Evolutionary conservation across 2,797 vertebrate species (phyloP).

Genomic region (Euthynnus affinis): DNA sequence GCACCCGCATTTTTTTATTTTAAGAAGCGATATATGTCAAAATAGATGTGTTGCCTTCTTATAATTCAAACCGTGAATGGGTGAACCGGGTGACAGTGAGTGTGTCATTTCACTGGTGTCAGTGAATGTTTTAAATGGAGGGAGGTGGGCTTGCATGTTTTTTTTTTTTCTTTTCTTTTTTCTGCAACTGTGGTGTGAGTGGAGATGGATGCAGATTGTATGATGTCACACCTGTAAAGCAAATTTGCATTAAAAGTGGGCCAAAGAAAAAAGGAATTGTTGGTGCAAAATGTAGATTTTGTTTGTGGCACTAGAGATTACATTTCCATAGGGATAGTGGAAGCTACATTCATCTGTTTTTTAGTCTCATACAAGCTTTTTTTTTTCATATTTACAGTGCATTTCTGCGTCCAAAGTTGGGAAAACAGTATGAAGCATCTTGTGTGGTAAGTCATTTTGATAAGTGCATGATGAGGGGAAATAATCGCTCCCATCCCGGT

Average conservation of each 20-base stretch:
- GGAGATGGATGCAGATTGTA: neutral
- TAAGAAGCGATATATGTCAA: too few relatives aligned
- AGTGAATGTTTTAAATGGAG: constrained; percentile 20
- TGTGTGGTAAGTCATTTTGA: constrained; percentile 93
- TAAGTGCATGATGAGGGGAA: constrained; percentile 29
- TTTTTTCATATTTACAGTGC: constrained; percentile 87
- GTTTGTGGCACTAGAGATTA: neutral
- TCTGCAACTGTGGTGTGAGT: constrained; percentile 14
- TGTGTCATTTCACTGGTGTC: constrained; percentile 1
- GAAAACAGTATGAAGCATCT: constrained; percentile 99
- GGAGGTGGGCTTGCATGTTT: constrained; percentile 12
- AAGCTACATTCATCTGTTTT: neutral
- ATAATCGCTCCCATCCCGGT: constrained; percentile 40
- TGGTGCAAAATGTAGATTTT: neutral
- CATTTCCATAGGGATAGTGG: neutral
- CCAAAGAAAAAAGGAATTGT: neutral
- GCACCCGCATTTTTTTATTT: neutral
- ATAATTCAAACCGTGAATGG: neutral
- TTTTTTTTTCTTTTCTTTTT: too few relatives aligned
- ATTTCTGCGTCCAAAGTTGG: constrained; percentile 98
- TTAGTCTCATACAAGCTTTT: constrained; percentile 9
- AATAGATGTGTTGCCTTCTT: neutral
- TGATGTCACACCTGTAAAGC: constrained; percentile 67
- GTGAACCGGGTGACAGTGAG: constrained; percentile 3
- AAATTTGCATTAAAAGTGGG: constrained; percentile 29